A percentile compares a stretch with the other conserved stretches of the same genome.
Conservation (phyloP, 2,797 vertebrate species). For the Artibeus lituratus region DNA sequence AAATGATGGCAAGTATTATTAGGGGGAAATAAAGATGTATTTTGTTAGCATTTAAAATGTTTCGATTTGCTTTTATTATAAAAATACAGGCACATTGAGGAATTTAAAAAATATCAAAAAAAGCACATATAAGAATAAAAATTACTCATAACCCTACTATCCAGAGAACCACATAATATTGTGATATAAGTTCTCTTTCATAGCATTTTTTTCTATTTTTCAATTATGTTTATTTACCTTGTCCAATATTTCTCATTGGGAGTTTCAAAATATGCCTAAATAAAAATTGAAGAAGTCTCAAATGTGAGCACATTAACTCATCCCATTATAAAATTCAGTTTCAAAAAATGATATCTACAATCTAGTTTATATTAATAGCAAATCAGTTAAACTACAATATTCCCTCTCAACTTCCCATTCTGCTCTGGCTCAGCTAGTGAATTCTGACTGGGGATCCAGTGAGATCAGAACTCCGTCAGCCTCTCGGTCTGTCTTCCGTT, state of each 20-base stretch:
- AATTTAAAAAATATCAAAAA: conserved; percentile 7
- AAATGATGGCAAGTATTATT: neutral
- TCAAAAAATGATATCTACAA: neutral
- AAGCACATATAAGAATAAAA: neutral
- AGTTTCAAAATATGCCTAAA: conserved; percentile 22
- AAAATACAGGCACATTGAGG: neutral
- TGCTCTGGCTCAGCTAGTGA: neutral
- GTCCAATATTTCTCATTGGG: neutral
- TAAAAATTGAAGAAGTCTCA: neutral
- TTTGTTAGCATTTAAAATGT: neutral
- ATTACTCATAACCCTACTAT: neutral
- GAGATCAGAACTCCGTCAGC: neutral
- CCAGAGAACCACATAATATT: neutral
- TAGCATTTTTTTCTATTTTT: neutral
- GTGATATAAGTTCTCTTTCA: neutral
- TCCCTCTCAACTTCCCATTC: neutral
- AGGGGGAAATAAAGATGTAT: neutral
- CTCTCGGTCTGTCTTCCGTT: neutral
- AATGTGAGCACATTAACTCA: neutral
- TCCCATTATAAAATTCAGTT: neutral
- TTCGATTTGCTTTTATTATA: neutral
- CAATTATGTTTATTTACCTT: neutral
- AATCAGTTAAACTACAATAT: neutral
- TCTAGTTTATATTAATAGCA: neutral
- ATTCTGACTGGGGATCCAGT: neutral